Conservation (phyloP, 2,797 vertebrate species). For the Silurus aristotelis region DNA sequence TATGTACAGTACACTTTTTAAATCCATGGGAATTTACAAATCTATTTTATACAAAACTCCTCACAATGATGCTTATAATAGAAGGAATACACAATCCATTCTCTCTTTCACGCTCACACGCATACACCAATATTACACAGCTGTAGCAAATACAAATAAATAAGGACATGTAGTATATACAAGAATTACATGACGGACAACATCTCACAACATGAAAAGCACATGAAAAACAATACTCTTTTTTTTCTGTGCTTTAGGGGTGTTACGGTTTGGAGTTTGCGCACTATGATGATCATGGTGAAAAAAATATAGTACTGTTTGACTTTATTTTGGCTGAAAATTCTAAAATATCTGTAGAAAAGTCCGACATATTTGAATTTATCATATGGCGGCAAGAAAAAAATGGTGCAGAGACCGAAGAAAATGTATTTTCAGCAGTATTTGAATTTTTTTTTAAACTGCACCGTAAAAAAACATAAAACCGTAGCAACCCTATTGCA, state of each 20-base stretch:
- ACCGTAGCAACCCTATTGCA: conserved; percentile 43
- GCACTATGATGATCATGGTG: neutral
- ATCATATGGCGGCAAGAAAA: neutral
- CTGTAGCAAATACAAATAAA: conserved; percentile 86
- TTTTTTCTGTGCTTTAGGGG: neutral
- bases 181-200: conserved; percentile 68
- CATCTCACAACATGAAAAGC: conserved; percentile 70
- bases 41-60: conserved; percentile 78
- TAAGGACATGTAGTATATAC: conserved; percentile 76
- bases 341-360: neutral
- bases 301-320: neutral
- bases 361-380: neutral
- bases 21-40: conserved; percentile 79
- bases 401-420: neutral
- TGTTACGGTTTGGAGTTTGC: conserved; percentile 9
- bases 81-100: conserved; percentile 26
- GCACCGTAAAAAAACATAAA: neutral
- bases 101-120: conserved; percentile 25
- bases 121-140: conserved; percentile 67
- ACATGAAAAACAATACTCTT: conserved; percentile 54
- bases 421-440: neutral
- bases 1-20: conserved; percentile 76
- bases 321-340: too few species aligned
- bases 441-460: neutral
- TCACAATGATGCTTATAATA: conserved; percentile 46